phyloP scores from a whole-genome alignment of 2,888 invertebrate genomes.

The Yponomeuta evonymella region DNA sequence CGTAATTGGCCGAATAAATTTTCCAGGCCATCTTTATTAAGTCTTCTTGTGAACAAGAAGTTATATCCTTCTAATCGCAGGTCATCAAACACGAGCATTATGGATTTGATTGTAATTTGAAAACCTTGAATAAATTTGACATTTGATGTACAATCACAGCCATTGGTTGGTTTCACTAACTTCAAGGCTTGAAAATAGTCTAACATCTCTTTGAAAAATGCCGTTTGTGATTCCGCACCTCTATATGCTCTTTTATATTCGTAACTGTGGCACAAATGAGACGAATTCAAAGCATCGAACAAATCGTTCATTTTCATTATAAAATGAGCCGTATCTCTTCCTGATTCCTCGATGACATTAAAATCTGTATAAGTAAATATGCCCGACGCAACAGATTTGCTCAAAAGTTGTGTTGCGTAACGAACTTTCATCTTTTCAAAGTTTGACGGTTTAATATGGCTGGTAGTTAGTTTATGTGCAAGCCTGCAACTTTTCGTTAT shows the following conservation, averaged over 20 bases:
- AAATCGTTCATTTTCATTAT: conserved; percentile 24
- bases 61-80: not conserved
- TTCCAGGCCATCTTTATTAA: not conserved
- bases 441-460: conserved; percentile 30
- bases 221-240: conserved; percentile 19
- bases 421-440: conserved; percentile 29
- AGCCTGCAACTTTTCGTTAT: conserved; percentile 24
- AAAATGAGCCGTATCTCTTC: conserved; percentile 22
- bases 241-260: conserved; percentile 21
- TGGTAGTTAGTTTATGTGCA: conserved; percentile 32
- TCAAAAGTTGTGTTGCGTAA: conserved; percentile 32
- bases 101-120: not conserved
- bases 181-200: too few species aligned
- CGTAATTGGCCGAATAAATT: too few species aligned
- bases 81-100: not conserved
- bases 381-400: conserved; percentile 32
- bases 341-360: conserved; percentile 20
- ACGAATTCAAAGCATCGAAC: conserved; percentile 26
- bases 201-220: conserved; percentile 19
- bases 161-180: conserved; percentile 16
- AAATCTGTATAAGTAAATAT: conserved; percentile 24
- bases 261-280: conserved; percentile 15
- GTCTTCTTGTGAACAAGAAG: not conserved
- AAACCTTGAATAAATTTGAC: conserved; percentile 8
- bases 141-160: conserved; percentile 16